These are phyloP conservation scores for Pteronura brasiliensis DNA, from an alignment of 2,113 vertebrate genomes.

Conservation along the genomic window DNA sequence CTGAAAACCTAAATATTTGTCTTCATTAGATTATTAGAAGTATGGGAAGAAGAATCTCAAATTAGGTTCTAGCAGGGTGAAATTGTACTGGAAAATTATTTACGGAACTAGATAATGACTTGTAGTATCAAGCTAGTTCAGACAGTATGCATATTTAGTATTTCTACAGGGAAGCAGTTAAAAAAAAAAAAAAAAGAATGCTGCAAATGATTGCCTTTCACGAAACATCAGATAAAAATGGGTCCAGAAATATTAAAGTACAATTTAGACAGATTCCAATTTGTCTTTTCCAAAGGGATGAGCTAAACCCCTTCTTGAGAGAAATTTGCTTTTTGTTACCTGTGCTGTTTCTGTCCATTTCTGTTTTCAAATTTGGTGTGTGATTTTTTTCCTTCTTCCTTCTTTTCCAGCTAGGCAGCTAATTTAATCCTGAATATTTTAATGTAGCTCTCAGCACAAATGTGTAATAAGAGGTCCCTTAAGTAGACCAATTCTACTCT, in stretches of 20 bases:
- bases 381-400: background rate
- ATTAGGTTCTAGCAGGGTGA: background rate
- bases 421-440: slow-evolving; percentile 8
- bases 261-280: background rate
- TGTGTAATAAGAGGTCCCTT: background rate
- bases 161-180: background rate
- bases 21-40: background rate
- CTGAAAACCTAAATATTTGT: background rate
- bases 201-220: background rate
- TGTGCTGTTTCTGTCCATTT: background rate
- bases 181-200: background rate
- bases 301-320: background rate
- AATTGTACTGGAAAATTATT: background rate
- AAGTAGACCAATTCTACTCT: background rate
- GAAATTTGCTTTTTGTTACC: background rate
- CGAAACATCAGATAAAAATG: background rate
- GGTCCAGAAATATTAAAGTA: background rate
- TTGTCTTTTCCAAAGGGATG: background rate
- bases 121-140: background rate
- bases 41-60: background rate
- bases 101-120: background rate
- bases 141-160: background rate
- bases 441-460: background rate
- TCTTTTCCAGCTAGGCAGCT: background rate
- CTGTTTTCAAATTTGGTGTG: background rate